Evolutionary conservation across 1,140 invertebrate species (phyloP).

Genomic region (Panulirus ornatus): DNA sequence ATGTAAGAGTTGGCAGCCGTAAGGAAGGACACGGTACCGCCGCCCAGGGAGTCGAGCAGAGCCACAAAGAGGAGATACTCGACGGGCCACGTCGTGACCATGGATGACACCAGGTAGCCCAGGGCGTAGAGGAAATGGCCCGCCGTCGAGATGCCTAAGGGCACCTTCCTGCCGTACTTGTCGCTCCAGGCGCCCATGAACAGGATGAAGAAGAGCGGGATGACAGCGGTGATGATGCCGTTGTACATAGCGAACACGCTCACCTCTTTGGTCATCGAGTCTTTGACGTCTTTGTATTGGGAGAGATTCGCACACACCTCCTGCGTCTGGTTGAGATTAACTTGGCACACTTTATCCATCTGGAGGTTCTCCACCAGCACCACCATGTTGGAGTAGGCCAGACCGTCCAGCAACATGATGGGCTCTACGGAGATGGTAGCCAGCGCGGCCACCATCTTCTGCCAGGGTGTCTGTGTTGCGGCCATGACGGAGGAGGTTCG

Average conservation of each 20-base stretch:
- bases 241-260: constrained; percentile 80
- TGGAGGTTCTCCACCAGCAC: constrained; percentile 82
- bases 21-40: constrained; percentile 92
- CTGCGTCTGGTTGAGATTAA: constrained; percentile 85
- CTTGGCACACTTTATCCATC: constrained; percentile 89
- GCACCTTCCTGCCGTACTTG: constrained; percentile 85
- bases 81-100: constrained; percentile 85
- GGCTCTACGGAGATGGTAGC: constrained; percentile 71
- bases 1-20: constrained; percentile 95
- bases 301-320: constrained; percentile 85
- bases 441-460: constrained; percentile 38
- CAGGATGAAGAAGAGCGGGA: constrained; percentile 75
- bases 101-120: constrained; percentile 88
- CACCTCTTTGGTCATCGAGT: constrained; percentile 87
- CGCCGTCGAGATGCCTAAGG: constrained; percentile 89
- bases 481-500: neutral
- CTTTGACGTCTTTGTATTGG: constrained; percentile 86
- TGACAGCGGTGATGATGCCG: constrained; percentile 74
- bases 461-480: constrained; percentile 3
- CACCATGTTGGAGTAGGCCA: constrained; percentile 75
- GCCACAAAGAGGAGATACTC: constrained; percentile 80
- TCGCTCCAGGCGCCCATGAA: constrained; percentile 77
- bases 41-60: constrained; percentile 82
- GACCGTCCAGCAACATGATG: constrained; percentile 72
- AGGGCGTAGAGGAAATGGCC: constrained; percentile 88